phyloP scores from a whole-genome alignment of 2,888 invertebrate genomes.

The Sclerodermus sp. region DNA sequence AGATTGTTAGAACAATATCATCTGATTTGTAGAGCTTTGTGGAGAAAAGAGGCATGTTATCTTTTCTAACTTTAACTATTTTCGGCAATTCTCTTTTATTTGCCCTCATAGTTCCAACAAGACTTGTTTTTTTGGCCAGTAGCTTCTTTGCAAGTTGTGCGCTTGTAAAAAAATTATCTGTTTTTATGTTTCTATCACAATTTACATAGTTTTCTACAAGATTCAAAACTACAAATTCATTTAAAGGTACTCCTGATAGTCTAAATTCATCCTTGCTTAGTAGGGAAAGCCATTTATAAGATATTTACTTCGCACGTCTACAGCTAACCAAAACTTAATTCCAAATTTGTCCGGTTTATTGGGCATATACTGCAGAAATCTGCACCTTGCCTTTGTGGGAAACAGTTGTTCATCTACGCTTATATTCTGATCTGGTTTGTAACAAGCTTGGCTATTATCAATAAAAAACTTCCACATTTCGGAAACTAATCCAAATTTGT shows the following conservation, averaged over 20 bases:
- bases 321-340: conserved; percentile 25
- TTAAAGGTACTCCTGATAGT: conserved; percentile 6
- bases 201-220: conserved; percentile 12
- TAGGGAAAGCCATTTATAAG: conserved; percentile 18
- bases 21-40: conserved; percentile 15
- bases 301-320: conserved; percentile 13
- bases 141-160: conserved; percentile 20
- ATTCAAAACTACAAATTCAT: conserved; percentile 12
- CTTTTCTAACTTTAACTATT: conserved; percentile 23
- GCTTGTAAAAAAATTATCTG: conserved; percentile 29
- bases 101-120: conserved; percentile 23
- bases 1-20: conserved; percentile 24
- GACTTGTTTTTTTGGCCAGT: conserved; percentile 19
- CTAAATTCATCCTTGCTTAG: conserved; percentile 24
- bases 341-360: too few relatives aligned
- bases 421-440: conserved; percentile 19
- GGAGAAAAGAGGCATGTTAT: conserved; percentile 21
- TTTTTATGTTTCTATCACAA: conserved; percentile 23
- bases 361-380: conserved; percentile 5
- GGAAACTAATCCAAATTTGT: conserved; percentile 29
- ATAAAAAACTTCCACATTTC: conserved; percentile 29
- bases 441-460: conserved; percentile 22
- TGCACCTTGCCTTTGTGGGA: conserved; percentile 21
- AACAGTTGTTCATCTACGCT: conserved; percentile 30
- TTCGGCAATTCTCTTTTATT: conserved; percentile 24